phyloP scores from a whole-genome alignment of 1,140 invertebrate species.

The Theocolax elegans region DNA sequence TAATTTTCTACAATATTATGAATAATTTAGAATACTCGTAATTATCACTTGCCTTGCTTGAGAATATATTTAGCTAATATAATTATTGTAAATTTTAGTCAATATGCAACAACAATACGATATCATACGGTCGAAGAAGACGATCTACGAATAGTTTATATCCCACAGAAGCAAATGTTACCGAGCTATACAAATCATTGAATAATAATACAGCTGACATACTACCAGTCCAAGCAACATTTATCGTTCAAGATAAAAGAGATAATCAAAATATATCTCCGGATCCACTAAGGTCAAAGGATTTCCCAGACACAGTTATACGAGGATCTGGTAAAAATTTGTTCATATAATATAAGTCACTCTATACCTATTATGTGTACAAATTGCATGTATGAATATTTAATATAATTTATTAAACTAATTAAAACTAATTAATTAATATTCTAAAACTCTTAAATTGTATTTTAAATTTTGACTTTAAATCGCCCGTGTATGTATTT shows the following conservation, averaged over 20 bases:
- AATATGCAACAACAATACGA: constrained; percentile 51
- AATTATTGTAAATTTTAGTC: constrained; percentile 49
- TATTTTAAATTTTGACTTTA: too few species aligned
- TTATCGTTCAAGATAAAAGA: constrained; percentile 57
- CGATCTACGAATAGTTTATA: constrained; percentile 39
- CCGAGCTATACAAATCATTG: constrained; percentile 7
- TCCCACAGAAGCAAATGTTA: constrained; percentile 18
- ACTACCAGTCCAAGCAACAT: constrained; percentile 59
- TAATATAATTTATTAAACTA: too few species aligned
- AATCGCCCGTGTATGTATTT: too few species aligned
- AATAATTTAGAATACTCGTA: too few species aligned
- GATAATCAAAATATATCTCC: constrained; percentile 44
- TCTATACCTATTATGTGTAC: too few species aligned
- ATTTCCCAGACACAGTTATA: constrained; percentile 55
- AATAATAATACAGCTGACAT: constrained; percentile 46
- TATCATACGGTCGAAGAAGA: constrained; percentile 57
- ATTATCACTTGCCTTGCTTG: too few species aligned
- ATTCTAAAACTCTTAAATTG: too few species aligned
- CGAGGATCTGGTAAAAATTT: constrained; percentile 51
- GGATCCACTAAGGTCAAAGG: constrained; percentile 49
- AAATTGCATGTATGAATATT: too few species aligned
- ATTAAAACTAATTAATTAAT: too few species aligned
- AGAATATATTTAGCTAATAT: too few species aligned
- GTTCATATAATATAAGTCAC: not conserved
- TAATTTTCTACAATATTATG: too few species aligned